Percentiles rank a stretch among this genome's conserved stretches.
phyloP scores from a whole-genome alignment of 2,888 invertebrate genomes.

The Eledona agricola region DNA sequence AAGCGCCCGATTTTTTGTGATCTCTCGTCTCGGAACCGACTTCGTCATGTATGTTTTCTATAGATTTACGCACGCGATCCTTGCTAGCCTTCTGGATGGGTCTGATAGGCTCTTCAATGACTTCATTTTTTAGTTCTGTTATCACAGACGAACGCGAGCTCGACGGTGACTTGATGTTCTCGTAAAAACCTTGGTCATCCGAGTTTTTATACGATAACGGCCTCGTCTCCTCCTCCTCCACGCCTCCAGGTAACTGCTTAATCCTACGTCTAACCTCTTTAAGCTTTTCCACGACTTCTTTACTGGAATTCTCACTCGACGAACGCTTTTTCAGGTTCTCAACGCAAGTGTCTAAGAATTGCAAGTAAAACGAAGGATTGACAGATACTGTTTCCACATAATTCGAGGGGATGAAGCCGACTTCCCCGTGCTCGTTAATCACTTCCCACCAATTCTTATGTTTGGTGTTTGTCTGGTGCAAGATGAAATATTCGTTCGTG shows the following conservation, averaged over 20 bases:
- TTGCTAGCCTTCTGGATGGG: conserved; percentile 51
- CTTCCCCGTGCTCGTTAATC: conserved; percentile 80
- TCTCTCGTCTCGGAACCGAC: conserved; percentile 50
- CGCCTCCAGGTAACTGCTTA: conserved; percentile 60
- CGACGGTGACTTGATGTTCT: conserved; percentile 31
- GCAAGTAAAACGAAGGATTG: conserved; percentile 73
- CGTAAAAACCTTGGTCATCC: conserved; percentile 51
- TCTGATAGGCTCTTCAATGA: conserved; percentile 52
- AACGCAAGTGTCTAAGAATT: conserved; percentile 77
- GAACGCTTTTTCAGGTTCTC: conserved; percentile 57
- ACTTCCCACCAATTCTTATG: conserved; percentile 92
- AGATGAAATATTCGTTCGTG: conserved; percentile 81
- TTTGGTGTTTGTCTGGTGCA: conserved; percentile 81
- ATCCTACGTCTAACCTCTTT: conserved; percentile 73
- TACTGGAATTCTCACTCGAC: conserved; percentile 56
- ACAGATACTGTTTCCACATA: conserved; percentile 84
- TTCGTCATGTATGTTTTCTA: conserved; percentile 56
- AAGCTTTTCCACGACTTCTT: conserved; percentile 70
- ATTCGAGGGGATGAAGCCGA: conserved; percentile 88
- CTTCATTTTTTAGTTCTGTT: conserved; percentile 41
- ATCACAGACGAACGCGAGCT: conserved; percentile 45
- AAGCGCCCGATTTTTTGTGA: conserved; percentile 48
- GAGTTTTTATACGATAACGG: conserved; percentile 56
- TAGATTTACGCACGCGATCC: conserved; percentile 52
- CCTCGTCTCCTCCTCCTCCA: conserved; percentile 49